A percentile compares a stretch with the other conserved stretches of the same genome.
Conservation (phyloP, 2,797 vertebrate species). For the Pangasius djambal region DNA sequence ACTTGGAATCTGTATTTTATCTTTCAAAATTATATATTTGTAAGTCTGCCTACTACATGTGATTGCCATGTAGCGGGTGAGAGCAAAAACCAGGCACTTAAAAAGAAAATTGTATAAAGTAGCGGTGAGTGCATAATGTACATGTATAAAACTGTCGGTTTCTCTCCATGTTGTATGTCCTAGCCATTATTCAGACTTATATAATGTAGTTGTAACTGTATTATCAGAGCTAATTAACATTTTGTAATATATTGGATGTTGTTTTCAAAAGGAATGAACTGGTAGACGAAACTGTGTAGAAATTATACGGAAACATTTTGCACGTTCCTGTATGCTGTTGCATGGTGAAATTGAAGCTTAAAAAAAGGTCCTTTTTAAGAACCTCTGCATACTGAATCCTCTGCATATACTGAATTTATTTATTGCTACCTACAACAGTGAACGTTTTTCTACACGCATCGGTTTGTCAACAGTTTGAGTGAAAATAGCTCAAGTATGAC, state of each 20-base stretch:
- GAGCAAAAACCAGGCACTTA: background rate
- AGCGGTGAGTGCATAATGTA: background rate
- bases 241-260: background rate
- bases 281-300: conserved; percentile 31
- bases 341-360: conserved; percentile 11
- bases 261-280: background rate
- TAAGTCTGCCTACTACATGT: background rate
- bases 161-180: conserved; percentile 10
- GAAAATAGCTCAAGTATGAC: conserved; percentile 33
- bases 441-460: conserved; percentile 49
- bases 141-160: conserved; percentile 12
- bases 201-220: conserved; percentile 28
- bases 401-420: conserved; percentile 25
- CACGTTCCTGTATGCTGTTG: background rate
- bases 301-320: conserved; percentile 30
- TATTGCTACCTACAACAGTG: conserved; percentile 25
- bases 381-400: conserved; percentile 5
- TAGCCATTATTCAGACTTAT: conserved; percentile 5
- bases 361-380: background rate
- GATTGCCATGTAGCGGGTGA: background rate
- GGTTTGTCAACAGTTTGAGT: conserved; percentile 45
- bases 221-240: conserved; percentile 41
- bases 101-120: background rate
- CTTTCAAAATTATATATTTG: background rate
- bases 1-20: background rate